phyloP scores from a whole-genome alignment of 2,797 vertebrate genomes.

The Molothrus aeneus region DNA sequence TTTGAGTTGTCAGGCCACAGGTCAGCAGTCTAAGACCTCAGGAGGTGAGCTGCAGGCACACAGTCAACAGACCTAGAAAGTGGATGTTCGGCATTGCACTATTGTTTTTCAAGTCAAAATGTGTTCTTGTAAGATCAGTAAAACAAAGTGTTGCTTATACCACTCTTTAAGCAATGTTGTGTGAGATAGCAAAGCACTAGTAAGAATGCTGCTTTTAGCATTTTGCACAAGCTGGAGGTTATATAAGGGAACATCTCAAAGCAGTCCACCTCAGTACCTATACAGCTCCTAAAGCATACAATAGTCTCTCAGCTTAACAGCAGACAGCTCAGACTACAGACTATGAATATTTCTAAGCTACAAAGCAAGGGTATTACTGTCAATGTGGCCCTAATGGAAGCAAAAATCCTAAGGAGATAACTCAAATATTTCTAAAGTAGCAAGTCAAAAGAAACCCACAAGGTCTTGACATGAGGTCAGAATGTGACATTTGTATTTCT shows the following conservation, averaged over 20 bases:
- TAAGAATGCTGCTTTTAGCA: not conserved
- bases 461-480: not conserved
- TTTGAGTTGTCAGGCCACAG: not conserved
- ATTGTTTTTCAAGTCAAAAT: not conserved
- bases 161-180: not conserved
- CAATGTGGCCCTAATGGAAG: not conserved
- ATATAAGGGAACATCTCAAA: not conserved
- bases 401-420: not conserved
- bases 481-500: not conserved
- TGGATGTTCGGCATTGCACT: not conserved
- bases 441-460: not conserved
- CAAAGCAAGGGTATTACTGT: not conserved
- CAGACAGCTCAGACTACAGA: not conserved
- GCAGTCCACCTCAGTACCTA: not conserved
- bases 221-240: not conserved
- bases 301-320: not conserved
- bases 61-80: not conserved
- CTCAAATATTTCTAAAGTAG: not conserved
- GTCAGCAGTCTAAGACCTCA: not conserved
- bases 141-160: not conserved
- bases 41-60: not conserved
- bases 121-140: not conserved
- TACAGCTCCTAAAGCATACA: not conserved
- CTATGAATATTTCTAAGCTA: not conserved
- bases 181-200: not conserved